Evolutionary conservation across 1,140 invertebrate species (phyloP), one percentile per base, ranked within the genome.

Genomic region (Apis florea): DNA sequence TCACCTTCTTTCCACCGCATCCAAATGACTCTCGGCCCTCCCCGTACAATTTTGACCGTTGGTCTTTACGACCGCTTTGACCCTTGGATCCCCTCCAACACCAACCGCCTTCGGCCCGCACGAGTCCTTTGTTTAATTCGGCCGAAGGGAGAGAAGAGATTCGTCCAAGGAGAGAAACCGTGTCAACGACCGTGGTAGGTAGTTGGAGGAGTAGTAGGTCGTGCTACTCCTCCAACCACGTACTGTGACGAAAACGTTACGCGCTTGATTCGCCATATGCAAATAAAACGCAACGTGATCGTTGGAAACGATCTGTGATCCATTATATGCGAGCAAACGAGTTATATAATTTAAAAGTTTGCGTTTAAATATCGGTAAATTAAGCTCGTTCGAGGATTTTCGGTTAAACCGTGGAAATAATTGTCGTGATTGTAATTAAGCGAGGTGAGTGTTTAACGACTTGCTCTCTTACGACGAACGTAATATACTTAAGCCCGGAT

Each of bases 1-100:
- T 90, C 89, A 85, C 80, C 88, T 90, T 89, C 82, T 79, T 83
- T 54, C 61, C 24, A 11, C 53, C 71, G 70, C 83, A 70, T 85
- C 68, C 19, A 64, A 86, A 77, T 63, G 79, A 82, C 79, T 77
- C 51, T 59, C 24, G 53, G 54, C 11, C 6, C 31, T 40, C 24
- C 21, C 24, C 21, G 47, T 26, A 61, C 72, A 59, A 68, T 2
- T 68, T 59, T 40, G 79, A 68, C 63, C 72, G 54, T 61, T 68
- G 54, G 24, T 26, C 79, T 76, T 77, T 82, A 77, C 8, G 66
- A 21, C n/a, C 15, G 79, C n/a, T 77, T 77, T 56, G 82, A 49
- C 49, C 54, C 69, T 80, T 56, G 64, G 31, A 21, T 63, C 64
- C 47, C 51, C 24, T 2, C n/a, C 40, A 76, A 53, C 24, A 47